These are phyloP conservation scores for Chrysaora quinquecirrha DNA, from an alignment of 30 jellyfish, hydroid and myxozoan genomes.

Conservation along the genomic window DNA sequence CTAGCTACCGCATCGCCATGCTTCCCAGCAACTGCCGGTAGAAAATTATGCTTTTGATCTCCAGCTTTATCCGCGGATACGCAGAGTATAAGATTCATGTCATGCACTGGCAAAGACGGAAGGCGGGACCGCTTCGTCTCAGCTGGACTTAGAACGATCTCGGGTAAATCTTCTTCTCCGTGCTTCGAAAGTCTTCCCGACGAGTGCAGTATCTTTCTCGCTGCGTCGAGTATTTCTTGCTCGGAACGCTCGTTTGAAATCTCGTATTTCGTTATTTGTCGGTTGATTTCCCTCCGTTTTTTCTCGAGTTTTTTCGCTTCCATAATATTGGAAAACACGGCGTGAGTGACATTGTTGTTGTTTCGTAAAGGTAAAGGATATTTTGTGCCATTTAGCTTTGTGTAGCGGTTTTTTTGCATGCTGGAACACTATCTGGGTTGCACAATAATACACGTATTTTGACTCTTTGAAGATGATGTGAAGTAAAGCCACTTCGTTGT, in stretches of 20 bases:
- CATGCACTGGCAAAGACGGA: background rate
- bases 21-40: background rate
- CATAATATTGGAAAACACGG: background rate
- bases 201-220: background rate
- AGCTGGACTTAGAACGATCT: background rate
- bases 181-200: background rate
- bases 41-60: background rate
- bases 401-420: no score
- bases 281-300: background rate
- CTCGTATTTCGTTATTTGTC: background rate
- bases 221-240: background rate
- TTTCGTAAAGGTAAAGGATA: background rate
- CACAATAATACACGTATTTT: no score
- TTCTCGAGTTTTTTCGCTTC: background rate
- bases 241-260: background rate
- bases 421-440: no score
- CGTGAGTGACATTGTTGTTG: background rate
- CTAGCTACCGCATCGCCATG: no score
- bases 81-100: background rate
- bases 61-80: background rate
- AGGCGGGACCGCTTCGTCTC: background rate
- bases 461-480: no score
- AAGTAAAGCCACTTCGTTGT: no score
- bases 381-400: background rate
- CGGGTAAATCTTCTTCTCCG: background rate